Evolutionary conservation across 2,113 vertebrate genomes (phyloP).

Genomic region (Dendropsophus ebraccatus): DNA sequence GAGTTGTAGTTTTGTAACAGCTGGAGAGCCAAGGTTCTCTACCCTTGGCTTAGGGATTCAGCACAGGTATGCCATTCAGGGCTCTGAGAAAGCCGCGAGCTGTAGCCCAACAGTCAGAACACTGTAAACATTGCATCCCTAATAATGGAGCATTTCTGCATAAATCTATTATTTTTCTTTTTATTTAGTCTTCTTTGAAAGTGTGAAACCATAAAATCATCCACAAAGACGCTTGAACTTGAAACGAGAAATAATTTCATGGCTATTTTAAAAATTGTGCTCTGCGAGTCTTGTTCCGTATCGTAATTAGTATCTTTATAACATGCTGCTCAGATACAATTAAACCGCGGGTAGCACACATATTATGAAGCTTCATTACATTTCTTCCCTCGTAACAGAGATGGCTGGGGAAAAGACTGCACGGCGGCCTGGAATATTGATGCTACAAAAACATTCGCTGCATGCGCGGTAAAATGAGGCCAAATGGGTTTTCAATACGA

Average conservation of each 20-base stretch:
- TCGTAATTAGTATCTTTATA: slow-evolving; percentile 32
- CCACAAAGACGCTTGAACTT: slow-evolving; percentile 1
- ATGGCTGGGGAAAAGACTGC: not conserved
- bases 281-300: not conserved
- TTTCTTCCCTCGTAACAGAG: not conserved
- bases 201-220: slow-evolving; percentile 14
- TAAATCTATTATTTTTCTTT: not conserved
- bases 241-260: slow-evolving; percentile 9
- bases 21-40: no score
- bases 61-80: no score
- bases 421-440: not conserved
- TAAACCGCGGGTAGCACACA: not conserved
- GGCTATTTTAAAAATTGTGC: slow-evolving; percentile 8
- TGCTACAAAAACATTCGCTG: not conserved
- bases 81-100: not conserved
- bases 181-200: not conserved
- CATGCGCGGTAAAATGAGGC: not conserved
- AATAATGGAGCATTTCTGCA: not conserved
- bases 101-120: not conserved
- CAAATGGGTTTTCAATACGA: not conserved
- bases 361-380: slow-evolving; percentile 29
- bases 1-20: no score
- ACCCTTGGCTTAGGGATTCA: no score
- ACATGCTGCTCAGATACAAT: slow-evolving; percentile 13
- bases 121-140: not conserved